A percentile compares a stretch with the other conserved stretches of the same genome.
These are phyloP conservation scores for Alviniconcha marisindica DNA, from an alignment of 1,140 invertebrate genomes.

Conservation along the genomic window DNA sequence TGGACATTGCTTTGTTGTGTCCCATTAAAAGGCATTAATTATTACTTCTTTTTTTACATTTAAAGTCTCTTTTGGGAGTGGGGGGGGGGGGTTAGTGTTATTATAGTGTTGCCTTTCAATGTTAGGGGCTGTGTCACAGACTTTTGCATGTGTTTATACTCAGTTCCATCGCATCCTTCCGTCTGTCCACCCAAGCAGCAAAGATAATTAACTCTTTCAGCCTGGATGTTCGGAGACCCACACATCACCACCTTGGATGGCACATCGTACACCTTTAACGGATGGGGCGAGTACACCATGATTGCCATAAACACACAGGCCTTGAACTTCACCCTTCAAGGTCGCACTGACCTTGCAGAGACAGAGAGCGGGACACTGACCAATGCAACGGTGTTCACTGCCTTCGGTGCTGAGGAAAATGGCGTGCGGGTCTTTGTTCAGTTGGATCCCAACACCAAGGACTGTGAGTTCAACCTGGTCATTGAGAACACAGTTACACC, in stretches of 20 bases:
- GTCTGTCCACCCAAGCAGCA: too few species aligned
- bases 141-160: too few species aligned
- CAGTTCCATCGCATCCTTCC: too few species aligned
- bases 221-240: conserved; percentile 62
- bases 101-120: too few species aligned
- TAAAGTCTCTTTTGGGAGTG: too few species aligned
- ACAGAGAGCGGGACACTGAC: conserved; percentile 29
- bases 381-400: conserved; percentile 53
- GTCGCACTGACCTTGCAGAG: conserved; percentile 36
- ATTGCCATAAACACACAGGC: not conserved
- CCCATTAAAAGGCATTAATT: too few species aligned
- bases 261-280: conserved; percentile 66
- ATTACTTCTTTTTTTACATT: too few species aligned
- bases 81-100: too few species aligned
- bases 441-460: conserved; percentile 29
- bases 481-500: too few species aligned
- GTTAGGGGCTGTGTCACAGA: too few species aligned
- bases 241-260: conserved; percentile 70
- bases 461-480: too few species aligned
- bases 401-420: conserved; percentile 48
- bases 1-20: too few species aligned
- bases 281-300: conserved; percentile 43
- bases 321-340: conserved; percentile 42
- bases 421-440: conserved; percentile 32
- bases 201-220: conserved; percentile 38